Percentiles rank a stretch among this genome's conserved stretches.
Conservation (phyloP, 2,888 invertebrate genomes). For the Trimorus sp. region DNA sequence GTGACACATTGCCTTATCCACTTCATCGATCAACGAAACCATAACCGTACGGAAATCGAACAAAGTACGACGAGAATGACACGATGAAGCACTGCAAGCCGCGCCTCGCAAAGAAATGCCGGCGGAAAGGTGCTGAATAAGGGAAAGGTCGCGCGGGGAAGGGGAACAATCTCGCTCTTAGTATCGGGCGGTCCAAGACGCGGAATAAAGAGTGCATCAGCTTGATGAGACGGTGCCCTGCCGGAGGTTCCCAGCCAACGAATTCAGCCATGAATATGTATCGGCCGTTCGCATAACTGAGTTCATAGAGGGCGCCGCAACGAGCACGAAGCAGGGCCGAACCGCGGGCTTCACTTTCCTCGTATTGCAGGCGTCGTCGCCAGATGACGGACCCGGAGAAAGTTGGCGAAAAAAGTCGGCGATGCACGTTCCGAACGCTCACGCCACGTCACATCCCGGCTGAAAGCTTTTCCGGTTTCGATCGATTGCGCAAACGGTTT, state of each 20-base stretch:
- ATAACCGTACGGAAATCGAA: constrained; percentile 52
- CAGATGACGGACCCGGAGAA: constrained; percentile 50
- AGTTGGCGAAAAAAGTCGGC: constrained; percentile 48
- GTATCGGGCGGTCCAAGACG: constrained; percentile 25
- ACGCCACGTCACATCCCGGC: no score
- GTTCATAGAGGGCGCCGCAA: constrained; percentile 70
- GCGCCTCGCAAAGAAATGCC: constrained; percentile 17
- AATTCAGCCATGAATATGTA: constrained; percentile 79
- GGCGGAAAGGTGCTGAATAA: background rate
- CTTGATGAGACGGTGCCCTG: constrained; percentile 73
- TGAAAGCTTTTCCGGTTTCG: no score
- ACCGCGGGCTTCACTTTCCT: constrained; percentile 44
- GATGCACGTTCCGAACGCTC: no score
- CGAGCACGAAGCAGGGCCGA: constrained; percentile 59
- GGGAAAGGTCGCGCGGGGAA: background rate
- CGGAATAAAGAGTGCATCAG: constrained; percentile 65
- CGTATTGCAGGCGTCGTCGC: constrained; percentile 7
- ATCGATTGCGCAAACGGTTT: no score
- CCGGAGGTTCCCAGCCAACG: constrained; percentile 75
- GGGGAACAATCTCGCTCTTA: no score
- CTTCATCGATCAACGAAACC: constrained; percentile 57
- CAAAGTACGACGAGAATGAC: constrained; percentile 57
- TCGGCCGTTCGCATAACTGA: constrained; percentile 74
- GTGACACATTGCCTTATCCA: constrained; percentile 46
- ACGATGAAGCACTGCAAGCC: constrained; percentile 60